These are phyloP conservation scores for Volucella inanis DNA, from an alignment of 2,888 invertebrate species.

Conservation along the genomic window DNA sequence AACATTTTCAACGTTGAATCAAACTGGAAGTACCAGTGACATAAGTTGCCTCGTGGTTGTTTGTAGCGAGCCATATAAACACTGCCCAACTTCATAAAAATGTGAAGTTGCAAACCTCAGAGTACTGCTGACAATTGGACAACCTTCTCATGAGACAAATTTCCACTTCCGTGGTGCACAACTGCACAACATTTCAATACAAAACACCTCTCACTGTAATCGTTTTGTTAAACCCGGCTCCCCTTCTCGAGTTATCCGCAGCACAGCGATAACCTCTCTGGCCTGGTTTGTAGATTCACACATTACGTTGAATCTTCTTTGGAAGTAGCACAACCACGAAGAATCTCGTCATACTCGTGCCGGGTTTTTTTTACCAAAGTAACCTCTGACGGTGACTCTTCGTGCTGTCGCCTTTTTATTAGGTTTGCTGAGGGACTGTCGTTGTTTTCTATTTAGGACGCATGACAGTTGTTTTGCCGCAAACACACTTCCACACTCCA, in stretches of 20 bases:
- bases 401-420: neutral
- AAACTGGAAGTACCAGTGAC: neutral
- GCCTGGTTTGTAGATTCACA: slow-evolving; percentile 39
- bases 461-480: slow-evolving; percentile 43
- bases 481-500: slow-evolving; percentile 15
- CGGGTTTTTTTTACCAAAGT: slow-evolving; percentile 21
- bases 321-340: slow-evolving; percentile 23
- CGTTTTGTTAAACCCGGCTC: neutral
- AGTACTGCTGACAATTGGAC: neutral
- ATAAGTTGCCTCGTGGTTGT: neutral
- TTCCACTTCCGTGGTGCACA: neutral
- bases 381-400: slow-evolving; percentile 38
- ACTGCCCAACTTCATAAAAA: neutral
- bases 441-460: slow-evolving; percentile 30
- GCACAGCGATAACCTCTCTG: slow-evolving; percentile 23
- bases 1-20: neutral
- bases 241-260: neutral
- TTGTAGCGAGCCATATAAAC: neutral
- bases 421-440: neutral
- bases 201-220: neutral
- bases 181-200: neutral
- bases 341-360: slow-evolving; percentile 21
- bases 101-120: neutral
- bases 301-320: slow-evolving; percentile 29
- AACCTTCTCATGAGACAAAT: neutral